Evolutionary conservation across 64 coral and sea anemone genomes (phyloP), one percentile per base, ranked within the genome.

Genomic region (Porites lutea): DNA sequence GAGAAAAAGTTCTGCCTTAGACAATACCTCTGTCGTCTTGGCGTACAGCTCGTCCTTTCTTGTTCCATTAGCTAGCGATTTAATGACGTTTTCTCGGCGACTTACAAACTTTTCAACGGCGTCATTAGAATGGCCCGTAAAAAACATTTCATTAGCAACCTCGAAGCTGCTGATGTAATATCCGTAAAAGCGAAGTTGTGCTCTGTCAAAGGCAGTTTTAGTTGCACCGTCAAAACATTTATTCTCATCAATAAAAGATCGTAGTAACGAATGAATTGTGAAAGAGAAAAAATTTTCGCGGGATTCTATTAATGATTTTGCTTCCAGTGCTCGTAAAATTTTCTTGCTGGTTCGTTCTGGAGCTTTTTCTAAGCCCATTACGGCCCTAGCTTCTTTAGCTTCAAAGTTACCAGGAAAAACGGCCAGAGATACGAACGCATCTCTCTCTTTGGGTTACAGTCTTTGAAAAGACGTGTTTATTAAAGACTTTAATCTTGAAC

Each of bases 381-480:
- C 75, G 49, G 75, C 16, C 8, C 9, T 54, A 10, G 75, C 52
- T 57, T 78, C 75, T 6, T 78, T 6, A 3, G 18, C 18, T 55
- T 10, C 50, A 57, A 78, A 78, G 52, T 8, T 12, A 13, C 75
- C 51, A 6, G 75, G 51, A 78, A 78, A 78, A 55, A 78, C 75
- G 16, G 75, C 52, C 16, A 78, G 19, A 12, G 75, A 55, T 5
- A 78, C 52, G 52, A 78, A 78, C 4, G 51, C 75, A 3, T 78
- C 8, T 10, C 6, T 21, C 3, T 78, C 75, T 10, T 20, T 8
- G 19, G 6, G 1, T 5, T 2, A 0, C 2, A 78, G 75, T 54
- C 75, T 78, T 57, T 57, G 3, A 78, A 78, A 78, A 8, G 75
- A 78, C 49, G 13, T 77, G 75, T 77, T 54, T 8, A 77, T 55